A percentile compares a stretch with the other conserved stretches of the same genome.
These are phyloP conservation scores for Brachynemurus nebulosus DNA, from an alignment of 2,888 invertebrate genomes.

Conservation along the genomic window DNA sequence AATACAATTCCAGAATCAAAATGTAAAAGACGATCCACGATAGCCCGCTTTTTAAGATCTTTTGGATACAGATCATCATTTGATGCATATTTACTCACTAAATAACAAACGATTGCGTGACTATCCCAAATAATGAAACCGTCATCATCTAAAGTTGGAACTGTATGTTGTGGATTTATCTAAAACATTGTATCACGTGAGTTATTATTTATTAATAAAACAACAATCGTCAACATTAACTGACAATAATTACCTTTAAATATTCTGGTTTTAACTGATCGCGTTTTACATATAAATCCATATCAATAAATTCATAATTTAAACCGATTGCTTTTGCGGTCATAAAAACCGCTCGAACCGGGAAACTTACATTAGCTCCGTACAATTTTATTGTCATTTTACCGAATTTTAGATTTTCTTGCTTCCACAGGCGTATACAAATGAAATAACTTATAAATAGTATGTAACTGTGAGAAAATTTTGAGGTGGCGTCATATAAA, in stretches of 20 bases:
- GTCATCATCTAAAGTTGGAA: slow-evolving; percentile 42
- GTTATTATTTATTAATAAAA: neutral
- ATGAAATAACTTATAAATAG: too few species aligned
- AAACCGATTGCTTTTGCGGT: slow-evolving; percentile 33
- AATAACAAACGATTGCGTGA: slow-evolving; percentile 36
- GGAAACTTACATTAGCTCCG: slow-evolving; percentile 32
- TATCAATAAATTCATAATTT: slow-evolving; percentile 29
- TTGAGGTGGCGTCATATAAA: too few species aligned
- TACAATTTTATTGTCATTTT: slow-evolving; percentile 29
- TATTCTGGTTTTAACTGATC: slow-evolving; percentile 31
- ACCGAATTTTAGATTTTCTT: too few species aligned
- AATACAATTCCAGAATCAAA: slow-evolving; percentile 39
- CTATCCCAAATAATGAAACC: slow-evolving; percentile 37
- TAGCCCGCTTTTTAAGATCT: slow-evolving; percentile 35
- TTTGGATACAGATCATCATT: slow-evolving; percentile 40
- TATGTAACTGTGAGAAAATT: too few species aligned
- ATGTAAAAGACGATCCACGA: slow-evolving; percentile 39
- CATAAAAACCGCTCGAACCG: slow-evolving; percentile 33
- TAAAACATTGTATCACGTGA: slow-evolving; percentile 27
- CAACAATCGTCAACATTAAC: neutral
- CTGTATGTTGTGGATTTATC: slow-evolving; percentile 41
- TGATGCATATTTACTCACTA: slow-evolving; percentile 38
- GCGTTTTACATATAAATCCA: slow-evolving; percentile 29
- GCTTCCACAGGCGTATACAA: too few species aligned
- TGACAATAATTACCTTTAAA: slow-evolving; percentile 24